Evolutionary conservation across 2,888 invertebrate species (phyloP).

Genomic region (Meganola albula): DNA sequence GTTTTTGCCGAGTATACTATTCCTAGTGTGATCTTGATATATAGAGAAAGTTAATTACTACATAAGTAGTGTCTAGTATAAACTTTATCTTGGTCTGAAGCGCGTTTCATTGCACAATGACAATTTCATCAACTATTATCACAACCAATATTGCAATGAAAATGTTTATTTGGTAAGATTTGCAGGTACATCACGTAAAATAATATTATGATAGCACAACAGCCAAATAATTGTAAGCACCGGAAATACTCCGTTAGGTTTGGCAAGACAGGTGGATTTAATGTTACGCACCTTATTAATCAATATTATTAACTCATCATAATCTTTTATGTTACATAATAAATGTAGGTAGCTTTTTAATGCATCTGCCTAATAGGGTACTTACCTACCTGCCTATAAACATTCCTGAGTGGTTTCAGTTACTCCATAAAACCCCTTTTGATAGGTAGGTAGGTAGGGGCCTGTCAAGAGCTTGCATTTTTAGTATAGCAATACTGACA

Average conservation of each 20-base stretch:
- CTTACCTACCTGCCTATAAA: too few relatives aligned
- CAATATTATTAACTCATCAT: too few relatives aligned
- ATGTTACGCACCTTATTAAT: too few relatives aligned
- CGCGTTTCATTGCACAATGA: conserved; percentile 51
- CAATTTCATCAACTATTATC: conserved; percentile 63
- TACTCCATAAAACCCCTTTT: too few relatives aligned
- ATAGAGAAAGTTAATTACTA: too few relatives aligned
- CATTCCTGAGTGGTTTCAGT: too few relatives aligned
- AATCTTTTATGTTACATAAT: conserved; percentile 6
- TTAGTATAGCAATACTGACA: too few relatives aligned
- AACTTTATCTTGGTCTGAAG: conserved; percentile 55
- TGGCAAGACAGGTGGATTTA: conserved; percentile 22
- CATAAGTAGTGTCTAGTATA: too few relatives aligned
- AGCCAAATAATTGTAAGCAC: conserved; percentile 26
- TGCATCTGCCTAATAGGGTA: too few relatives aligned
- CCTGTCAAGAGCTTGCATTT: too few relatives aligned
- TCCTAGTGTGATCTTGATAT: too few relatives aligned
- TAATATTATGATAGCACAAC: conserved; percentile 35
- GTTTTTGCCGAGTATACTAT: conserved; percentile 47
- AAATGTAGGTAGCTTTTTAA: conserved; percentile 9
- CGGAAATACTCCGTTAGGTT: conserved; percentile 15
- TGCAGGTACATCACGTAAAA: conserved; percentile 58
- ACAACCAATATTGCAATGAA: conserved; percentile 74
- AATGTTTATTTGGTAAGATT: conserved; percentile 63
- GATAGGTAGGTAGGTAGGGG: too few relatives aligned